Evolutionary conservation across 2,888 invertebrate genomes (phyloP).

Genomic region (Chydorus sphaericus): DNA sequence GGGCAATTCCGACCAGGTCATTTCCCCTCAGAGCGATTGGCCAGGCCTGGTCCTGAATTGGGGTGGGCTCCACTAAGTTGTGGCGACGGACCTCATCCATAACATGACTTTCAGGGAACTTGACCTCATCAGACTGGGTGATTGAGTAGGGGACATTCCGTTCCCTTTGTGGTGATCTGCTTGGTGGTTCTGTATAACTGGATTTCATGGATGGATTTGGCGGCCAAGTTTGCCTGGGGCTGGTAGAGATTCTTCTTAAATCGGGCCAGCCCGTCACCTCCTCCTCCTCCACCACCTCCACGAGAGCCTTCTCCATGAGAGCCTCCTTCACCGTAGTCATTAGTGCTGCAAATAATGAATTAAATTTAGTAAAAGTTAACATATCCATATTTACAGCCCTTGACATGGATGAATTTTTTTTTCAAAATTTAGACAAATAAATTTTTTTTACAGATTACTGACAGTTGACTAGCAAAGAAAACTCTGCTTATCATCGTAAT

Average conservation of each 20-base stretch:
- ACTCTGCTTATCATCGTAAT: too few relatives aligned
- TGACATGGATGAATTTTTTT: too few relatives aligned
- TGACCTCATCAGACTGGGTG: constrained; percentile 75
- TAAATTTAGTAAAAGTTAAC: too few relatives aligned
- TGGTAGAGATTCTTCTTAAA: constrained; percentile 86
- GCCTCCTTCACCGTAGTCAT: too few relatives aligned
- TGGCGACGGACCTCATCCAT: constrained; percentile 61
- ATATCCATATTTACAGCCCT: too few relatives aligned
- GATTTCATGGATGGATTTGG: constrained; percentile 56
- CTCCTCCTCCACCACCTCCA: too few relatives aligned
- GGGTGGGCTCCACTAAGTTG: constrained; percentile 76
- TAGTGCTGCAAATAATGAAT: too few relatives aligned
- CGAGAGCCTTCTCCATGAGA: too few relatives aligned
- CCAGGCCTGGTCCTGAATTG: constrained; percentile 93
- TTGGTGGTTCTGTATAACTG: constrained; percentile 62
- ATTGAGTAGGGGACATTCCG: constrained; percentile 69
- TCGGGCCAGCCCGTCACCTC: constrained; percentile 53
- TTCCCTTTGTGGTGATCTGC: constrained; percentile 75
- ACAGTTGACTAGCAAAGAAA: too few relatives aligned
- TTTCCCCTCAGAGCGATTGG: constrained; percentile 83
- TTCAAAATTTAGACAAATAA: too few relatives aligned
- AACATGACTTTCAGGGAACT: constrained; percentile 77
- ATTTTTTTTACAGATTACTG: too few relatives aligned
- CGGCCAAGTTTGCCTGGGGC: constrained; percentile 57
- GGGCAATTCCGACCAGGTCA: constrained; percentile 91